Percentiles rank a stretch among this genome's conserved stretches.
phyloP scores from a whole-genome alignment of 2,888 invertebrate species.

The Drosophila imparisetae region DNA sequence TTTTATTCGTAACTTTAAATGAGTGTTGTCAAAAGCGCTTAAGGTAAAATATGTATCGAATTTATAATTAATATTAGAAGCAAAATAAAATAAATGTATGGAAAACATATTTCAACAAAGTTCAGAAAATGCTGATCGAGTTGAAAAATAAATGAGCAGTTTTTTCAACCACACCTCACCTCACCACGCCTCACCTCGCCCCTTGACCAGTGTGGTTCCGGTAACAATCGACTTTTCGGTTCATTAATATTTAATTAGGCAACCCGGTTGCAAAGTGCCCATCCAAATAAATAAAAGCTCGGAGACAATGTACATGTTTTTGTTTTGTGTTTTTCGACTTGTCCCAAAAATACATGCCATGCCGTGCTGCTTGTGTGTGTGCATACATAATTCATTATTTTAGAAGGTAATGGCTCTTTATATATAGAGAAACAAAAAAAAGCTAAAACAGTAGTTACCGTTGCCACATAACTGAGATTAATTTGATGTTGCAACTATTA shows the following conservation, averaged over 20 bases:
- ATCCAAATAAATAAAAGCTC: constrained; percentile 3
- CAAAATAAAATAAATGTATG: not conserved
- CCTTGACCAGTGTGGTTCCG: constrained; percentile 13
- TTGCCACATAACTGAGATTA: constrained; percentile 1
- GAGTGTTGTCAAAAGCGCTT: not conserved
- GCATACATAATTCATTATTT: constrained; percentile 25
- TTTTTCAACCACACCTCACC: not conserved
- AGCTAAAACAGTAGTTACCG: not conserved
- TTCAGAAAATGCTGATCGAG: not conserved
- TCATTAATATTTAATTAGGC: constrained; percentile 61
- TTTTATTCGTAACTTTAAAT: not conserved
- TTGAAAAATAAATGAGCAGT: not conserved
- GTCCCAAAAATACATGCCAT: not conserved
- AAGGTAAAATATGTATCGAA: not conserved
- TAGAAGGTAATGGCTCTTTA: not conserved
- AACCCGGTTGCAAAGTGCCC: constrained; percentile 25
- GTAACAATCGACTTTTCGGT: constrained; percentile 46
- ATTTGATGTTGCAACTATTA: constrained; percentile 23
- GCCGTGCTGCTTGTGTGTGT: not conserved
- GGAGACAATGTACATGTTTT: constrained; percentile 20
- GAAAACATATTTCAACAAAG: not conserved
- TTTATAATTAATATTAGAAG: not conserved
- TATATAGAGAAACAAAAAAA: not conserved
- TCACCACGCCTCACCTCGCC: not conserved
- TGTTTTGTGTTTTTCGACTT: constrained; percentile 5